Conservation (phyloP, 1,140 invertebrate genomes). For the Drosophila willistoni region DNA sequence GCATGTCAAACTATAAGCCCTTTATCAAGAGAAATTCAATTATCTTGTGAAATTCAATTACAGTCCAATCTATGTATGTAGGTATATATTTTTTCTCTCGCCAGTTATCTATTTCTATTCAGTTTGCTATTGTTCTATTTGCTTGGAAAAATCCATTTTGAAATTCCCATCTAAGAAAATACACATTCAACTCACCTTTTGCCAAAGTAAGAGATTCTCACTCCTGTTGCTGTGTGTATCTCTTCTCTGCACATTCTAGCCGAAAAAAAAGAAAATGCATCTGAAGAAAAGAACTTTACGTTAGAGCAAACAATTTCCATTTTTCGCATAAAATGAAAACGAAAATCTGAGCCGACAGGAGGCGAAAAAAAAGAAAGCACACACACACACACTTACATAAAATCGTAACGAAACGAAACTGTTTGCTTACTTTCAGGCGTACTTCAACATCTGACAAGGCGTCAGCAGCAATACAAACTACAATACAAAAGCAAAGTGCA, state of each 20-base stretch:
- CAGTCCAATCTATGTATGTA: neutral
- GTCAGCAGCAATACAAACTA: constrained; percentile 51
- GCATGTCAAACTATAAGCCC: neutral
- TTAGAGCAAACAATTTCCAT: constrained; percentile 53
- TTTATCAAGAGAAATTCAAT: neutral
- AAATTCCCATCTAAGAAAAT: constrained; percentile 1
- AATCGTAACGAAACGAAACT: constrained; percentile 27
- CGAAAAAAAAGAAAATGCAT: constrained; percentile 4
- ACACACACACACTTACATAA: no score
- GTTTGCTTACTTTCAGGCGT: constrained; percentile 64
- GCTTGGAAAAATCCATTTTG: constrained; percentile 5
- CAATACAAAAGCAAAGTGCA: constrained; percentile 48
- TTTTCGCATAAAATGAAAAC: constrained; percentile 37
- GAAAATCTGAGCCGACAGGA: constrained; percentile 53
- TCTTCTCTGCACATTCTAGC: neutral
- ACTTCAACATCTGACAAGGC: constrained; percentile 51
- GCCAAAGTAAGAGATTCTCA: no score
- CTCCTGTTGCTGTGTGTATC: no score
- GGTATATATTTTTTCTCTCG: neutral
- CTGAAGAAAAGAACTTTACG: constrained; percentile 17
- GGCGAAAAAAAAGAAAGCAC: constrained; percentile 26
- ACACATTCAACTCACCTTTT: constrained; percentile 24
- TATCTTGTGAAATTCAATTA: constrained; percentile 1
- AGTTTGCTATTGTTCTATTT: constrained; percentile 1
- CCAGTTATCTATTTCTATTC: neutral